These are phyloP conservation scores for Trissolcus basalis DNA, from an alignment of 1,140 invertebrate species.

Conservation along the genomic window DNA sequence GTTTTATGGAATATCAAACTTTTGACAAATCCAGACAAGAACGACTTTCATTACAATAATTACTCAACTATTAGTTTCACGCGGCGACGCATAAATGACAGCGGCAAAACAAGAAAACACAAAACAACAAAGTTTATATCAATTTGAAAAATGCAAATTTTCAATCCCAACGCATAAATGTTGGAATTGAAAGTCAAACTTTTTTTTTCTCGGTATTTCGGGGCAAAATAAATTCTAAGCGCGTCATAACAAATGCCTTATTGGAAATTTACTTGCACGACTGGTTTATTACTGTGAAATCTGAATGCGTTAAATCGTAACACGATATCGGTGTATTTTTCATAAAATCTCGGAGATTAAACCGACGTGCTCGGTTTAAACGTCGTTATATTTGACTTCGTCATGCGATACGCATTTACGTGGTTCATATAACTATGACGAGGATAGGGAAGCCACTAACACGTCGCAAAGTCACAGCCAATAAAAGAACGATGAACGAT, in stretches of 20 bases:
- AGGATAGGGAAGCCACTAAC: constrained; percentile 44
- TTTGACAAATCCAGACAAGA: constrained; percentile 53
- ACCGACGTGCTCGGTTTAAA: constrained; percentile 18
- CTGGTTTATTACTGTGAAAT: constrained; percentile 32
- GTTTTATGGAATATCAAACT: constrained; percentile 58
- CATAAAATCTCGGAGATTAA: constrained; percentile 51
- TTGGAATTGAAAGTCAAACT: no score
- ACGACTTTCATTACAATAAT: constrained; percentile 57
- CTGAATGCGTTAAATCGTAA: constrained; percentile 32
- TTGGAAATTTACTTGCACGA: constrained; percentile 10
- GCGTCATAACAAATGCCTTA: no score
- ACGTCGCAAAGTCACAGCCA: constrained; percentile 49
- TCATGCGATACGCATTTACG: constrained; percentile 54
- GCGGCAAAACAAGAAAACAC: constrained; percentile 19
- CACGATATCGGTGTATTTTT: constrained; percentile 47
- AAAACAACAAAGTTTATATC: constrained; percentile 10
- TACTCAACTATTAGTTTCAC: constrained; percentile 52
- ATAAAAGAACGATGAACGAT: constrained; percentile 54
- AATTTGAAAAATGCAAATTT: no score
- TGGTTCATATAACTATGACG: constrained; percentile 47
- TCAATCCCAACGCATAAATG: no score
- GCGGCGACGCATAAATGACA: constrained; percentile 25
- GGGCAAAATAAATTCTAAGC: no score
- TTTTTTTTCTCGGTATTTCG: no score
- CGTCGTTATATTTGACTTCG: constrained; percentile 52